These are phyloP conservation scores for Garrulus glandarius DNA, from an alignment of 2,797 vertebrate species.

Conservation along the genomic window DNA sequence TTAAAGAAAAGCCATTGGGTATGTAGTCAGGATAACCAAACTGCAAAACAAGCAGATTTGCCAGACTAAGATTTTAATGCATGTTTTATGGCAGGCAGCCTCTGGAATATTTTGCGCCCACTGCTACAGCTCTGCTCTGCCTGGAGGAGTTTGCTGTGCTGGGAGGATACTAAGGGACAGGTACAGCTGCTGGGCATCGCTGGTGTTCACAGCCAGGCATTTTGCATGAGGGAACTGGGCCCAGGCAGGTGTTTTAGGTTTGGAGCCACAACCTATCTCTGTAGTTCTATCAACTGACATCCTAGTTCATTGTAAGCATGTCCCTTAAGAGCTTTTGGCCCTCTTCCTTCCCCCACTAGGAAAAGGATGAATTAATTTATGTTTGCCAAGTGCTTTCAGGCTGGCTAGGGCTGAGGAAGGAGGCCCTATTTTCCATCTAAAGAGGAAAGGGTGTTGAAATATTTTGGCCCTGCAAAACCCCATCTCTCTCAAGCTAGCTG, in stretches of 20 bases:
- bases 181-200: rapidly evolving
- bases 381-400: neutral
- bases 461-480: neutral
- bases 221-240: neutral
- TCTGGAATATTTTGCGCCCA: neutral
- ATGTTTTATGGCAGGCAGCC: neutral
- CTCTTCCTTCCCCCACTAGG: neutral
- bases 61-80: neutral
- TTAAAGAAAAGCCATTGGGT: neutral
- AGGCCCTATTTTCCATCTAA: neutral
- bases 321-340: neutral
- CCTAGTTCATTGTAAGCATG: rapidly evolving
- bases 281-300: neutral
- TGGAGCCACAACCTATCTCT: rapidly evolving
- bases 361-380: neutral
- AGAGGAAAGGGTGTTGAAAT: neutral
- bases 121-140: neutral
- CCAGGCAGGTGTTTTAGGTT: neutral
- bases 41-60: neutral
- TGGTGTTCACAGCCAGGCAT: neutral
- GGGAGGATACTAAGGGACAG: neutral
- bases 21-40: neutral
- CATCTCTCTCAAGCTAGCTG: neutral
- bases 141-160: neutral
- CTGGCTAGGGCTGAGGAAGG: neutral